These are phyloP conservation scores for Reinhardtius hippoglossoides DNA, from an alignment of 2,113 vertebrate species.

Conservation along the genomic window DNA sequence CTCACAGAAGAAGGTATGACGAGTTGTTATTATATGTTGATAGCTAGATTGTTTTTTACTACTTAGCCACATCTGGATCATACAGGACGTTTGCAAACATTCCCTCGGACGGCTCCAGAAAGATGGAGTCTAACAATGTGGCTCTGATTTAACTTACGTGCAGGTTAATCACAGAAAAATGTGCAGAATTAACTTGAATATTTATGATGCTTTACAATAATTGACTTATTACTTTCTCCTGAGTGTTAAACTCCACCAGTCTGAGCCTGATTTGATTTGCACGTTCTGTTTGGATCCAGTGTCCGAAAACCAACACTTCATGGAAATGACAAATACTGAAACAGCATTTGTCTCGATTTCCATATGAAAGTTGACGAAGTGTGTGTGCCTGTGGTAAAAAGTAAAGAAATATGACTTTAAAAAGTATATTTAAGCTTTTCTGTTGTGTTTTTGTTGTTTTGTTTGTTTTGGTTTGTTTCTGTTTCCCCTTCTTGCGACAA, in stretches of 20 bases:
- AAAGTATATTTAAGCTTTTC: too few relatives aligned
- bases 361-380: constrained; percentile 6
- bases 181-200: not conserved
- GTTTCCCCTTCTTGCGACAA: not conserved
- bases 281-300: constrained; percentile 37
- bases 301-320: constrained; percentile 16
- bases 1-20: constrained; percentile 73
- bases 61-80: constrained; percentile 35
- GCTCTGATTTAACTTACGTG: not conserved
- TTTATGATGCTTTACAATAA: not conserved
- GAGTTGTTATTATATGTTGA: constrained; percentile 28
- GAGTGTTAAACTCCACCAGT: constrained; percentile 9
- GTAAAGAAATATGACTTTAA: too few relatives aligned
- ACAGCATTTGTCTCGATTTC: constrained; percentile 45
- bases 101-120: too few relatives aligned
- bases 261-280: constrained; percentile 29
- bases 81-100: constrained; percentile 27
- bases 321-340: constrained; percentile 53
- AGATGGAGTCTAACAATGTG: not conserved
- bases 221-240: not conserved
- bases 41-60: constrained; percentile 37
- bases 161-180: not conserved
- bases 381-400: not conserved
- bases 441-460: too few relatives aligned
- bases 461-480: not conserved